Evolutionary conservation across 2,113 vertebrate genomes (phyloP).

Genomic region (Crocuta crocuta): DNA sequence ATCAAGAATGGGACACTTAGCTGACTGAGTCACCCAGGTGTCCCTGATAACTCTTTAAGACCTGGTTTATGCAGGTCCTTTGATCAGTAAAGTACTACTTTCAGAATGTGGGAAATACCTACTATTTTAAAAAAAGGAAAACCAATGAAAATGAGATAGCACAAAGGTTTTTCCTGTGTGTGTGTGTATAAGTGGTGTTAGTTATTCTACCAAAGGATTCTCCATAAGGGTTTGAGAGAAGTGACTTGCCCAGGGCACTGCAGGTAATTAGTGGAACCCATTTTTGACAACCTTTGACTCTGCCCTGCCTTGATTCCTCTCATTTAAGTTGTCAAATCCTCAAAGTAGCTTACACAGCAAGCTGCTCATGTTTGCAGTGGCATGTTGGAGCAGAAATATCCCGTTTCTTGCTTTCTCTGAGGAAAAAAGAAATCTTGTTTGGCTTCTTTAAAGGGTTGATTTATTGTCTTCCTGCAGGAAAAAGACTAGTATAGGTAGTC

Average conservation of each 20-base stretch:
- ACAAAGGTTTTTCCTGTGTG: background rate
- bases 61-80: background rate
- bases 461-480: conserved; percentile 36
- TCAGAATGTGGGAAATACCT: conserved; percentile 11
- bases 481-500: background rate
- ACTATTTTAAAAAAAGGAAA: conserved; percentile 26
- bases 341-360: conserved; percentile 49
- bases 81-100: conserved; percentile 30
- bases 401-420: conserved; percentile 49
- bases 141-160: conserved; percentile 24
- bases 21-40: too few species aligned
- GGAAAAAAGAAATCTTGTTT: conserved; percentile 63
- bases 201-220: conserved; percentile 32
- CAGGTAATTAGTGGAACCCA: background rate
- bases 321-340: conserved; percentile 56
- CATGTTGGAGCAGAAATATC: conserved; percentile 60
- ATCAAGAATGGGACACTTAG: too few species aligned
- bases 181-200: background rate
- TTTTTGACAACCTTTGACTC: background rate
- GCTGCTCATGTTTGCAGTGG: background rate
- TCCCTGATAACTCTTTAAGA: background rate
- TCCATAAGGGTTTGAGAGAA: background rate
- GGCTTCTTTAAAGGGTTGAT: conserved; percentile 56
- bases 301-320: conserved; percentile 37
- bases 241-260: background rate